Percentiles rank a stretch among this genome's conserved stretches.
phyloP scores from a whole-genome alignment of 2,888 invertebrate species.

The Clitarchus hookeri region DNA sequence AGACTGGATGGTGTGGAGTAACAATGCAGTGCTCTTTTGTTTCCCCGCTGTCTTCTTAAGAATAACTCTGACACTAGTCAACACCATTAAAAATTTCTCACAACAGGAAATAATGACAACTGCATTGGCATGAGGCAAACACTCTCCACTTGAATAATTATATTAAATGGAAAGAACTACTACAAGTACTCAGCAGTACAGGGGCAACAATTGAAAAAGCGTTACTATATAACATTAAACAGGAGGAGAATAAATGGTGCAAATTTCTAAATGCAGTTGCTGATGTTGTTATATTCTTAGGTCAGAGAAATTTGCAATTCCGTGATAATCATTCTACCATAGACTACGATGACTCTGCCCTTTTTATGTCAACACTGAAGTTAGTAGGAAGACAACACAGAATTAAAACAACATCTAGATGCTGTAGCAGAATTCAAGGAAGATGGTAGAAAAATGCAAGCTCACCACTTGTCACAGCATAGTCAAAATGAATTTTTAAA shows the following conservation, averaged over 20 bases:
- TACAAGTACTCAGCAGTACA: not conserved
- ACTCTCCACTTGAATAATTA: not conserved
- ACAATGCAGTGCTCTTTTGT: not conserved
- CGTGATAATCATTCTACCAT: not conserved
- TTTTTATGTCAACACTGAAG: not conserved
- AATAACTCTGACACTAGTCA: not conserved
- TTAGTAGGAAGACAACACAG: not conserved
- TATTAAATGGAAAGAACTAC: not conserved
- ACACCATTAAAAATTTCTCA: not conserved
- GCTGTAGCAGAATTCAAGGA: not conserved
- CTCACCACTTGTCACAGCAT: too few relatives aligned
- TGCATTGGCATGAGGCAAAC: not conserved
- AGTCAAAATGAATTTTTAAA: too few relatives aligned
- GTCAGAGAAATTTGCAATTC: not conserved
- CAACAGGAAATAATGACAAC: not conserved
- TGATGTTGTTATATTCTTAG: not conserved
- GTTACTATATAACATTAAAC: too few relatives aligned
- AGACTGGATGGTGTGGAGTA: slow-evolving; percentile 16
- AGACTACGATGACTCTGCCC: not conserved
- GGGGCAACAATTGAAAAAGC: not conserved
- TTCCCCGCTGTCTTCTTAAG: not conserved
- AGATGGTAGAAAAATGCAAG: too few relatives aligned
- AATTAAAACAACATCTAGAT: not conserved
- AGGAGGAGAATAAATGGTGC: not conserved
- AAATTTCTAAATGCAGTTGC: not conserved